Evolutionary conservation across 1,140 invertebrate species (phyloP).

Genomic region (Trachymyrmex septentrionalis): DNA sequence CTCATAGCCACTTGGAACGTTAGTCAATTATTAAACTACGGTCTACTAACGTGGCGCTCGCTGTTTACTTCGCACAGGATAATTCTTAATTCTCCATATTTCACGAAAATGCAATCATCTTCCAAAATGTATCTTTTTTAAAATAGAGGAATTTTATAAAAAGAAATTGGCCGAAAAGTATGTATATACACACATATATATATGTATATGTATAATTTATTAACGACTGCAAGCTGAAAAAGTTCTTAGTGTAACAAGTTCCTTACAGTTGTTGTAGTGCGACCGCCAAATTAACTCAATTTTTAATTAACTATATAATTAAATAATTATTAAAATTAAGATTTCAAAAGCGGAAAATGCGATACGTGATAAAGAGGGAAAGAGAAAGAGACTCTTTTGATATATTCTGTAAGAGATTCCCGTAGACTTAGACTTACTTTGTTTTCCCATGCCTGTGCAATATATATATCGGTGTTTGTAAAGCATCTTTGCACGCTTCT

Average conservation of each 20-base stretch:
- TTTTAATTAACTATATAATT: background rate
- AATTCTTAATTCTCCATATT: background rate
- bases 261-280: background rate
- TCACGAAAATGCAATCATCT: background rate
- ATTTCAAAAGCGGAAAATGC: background rate
- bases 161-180: background rate
- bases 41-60: conserved; percentile 51
- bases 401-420: background rate
- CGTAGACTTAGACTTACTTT: background rate
- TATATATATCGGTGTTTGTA: background rate
- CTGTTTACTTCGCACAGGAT: conserved; percentile 3
- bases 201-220: background rate
- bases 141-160: background rate
- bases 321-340: conserved; percentile 1
- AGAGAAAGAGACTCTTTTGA: background rate
- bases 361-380: background rate
- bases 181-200: background rate
- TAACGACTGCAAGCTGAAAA: background rate
- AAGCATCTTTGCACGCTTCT: background rate
- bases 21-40: conserved; percentile 55
- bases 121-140: background rate
- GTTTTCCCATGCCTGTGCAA: background rate
- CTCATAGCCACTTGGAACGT: conserved; percentile 45
- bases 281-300: background rate
- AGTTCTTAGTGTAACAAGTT: background rate